Conservation (phyloP, 2,113 vertebrate genomes). For the Corapipo altera region DNA sequence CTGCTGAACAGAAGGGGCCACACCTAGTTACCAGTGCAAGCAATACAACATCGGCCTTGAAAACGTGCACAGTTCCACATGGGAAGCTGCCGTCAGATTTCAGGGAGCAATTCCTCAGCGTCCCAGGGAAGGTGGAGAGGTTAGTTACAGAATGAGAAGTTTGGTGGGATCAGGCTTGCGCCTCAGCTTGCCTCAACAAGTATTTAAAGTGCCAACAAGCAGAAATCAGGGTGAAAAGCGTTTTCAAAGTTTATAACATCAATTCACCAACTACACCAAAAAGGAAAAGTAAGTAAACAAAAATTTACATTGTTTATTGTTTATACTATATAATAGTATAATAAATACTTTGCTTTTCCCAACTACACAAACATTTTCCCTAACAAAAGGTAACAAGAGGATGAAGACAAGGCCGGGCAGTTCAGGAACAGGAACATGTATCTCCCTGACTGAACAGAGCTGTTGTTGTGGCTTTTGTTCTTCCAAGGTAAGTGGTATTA, state of each 20-base stretch:
- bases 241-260: background rate
- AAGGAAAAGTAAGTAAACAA: background rate
- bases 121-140: background rate
- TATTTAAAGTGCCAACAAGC: background rate
- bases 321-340: background rate
- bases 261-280: background rate
- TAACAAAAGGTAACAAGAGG: background rate
- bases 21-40: background rate
- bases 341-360: background rate
- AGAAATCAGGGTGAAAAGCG: background rate
- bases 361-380: background rate
- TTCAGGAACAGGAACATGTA: background rate
- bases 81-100: background rate
- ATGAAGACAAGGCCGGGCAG: background rate
- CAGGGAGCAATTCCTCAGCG: background rate
- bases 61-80: accelerated
- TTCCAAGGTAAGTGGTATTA: background rate
- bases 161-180: background rate
- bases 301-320: background rate
- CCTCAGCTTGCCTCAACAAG: background rate
- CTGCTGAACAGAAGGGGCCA: background rate
- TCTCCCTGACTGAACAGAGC: background rate
- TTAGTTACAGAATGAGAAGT: background rate
- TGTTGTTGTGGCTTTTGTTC: background rate
- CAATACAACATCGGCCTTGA: background rate